phyloP scores from a whole-genome alignment of 2,888 invertebrate genomes.

The Exocentrus adspersus region DNA sequence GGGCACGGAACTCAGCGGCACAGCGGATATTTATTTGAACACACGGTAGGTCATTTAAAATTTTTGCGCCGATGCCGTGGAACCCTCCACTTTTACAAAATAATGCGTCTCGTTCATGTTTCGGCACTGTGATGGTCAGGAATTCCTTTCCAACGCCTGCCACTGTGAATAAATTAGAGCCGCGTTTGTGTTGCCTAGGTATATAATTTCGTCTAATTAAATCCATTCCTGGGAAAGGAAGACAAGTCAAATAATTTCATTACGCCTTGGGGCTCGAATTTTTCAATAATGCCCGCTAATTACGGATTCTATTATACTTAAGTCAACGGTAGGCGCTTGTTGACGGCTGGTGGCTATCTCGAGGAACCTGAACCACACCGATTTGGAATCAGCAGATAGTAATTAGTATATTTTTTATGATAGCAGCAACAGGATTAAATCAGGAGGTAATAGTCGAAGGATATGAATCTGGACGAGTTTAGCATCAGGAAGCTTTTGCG shows the following conservation, averaged over 20 bases:
- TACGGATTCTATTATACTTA: too few species aligned
- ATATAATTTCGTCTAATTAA: conserved; percentile 27
- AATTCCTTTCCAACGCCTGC: conserved; percentile 25
- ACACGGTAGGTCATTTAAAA: conserved; percentile 53
- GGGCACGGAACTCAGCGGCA: conserved; percentile 44
- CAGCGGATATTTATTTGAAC: conserved; percentile 56
- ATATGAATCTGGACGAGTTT: too few species aligned
- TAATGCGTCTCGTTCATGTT: too few species aligned
- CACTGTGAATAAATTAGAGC: conserved; percentile 22
- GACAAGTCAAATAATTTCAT: conserved; percentile 16
- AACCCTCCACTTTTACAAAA: too few species aligned
- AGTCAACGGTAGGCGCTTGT: too few species aligned
- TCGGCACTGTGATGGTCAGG: conserved; percentile 8
- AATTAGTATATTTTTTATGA: too few species aligned
- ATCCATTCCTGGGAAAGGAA: conserved; percentile 18
- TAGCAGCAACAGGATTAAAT: too few species aligned
- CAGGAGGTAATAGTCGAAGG: too few species aligned
- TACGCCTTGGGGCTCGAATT: conserved; percentile 15
- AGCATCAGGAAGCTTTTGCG: too few species aligned
- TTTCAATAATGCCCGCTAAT: conserved; percentile 7
- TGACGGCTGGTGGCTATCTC: too few species aligned
- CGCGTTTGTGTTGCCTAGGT: conserved; percentile 20
- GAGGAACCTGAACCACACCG: too few species aligned
- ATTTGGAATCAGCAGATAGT: too few species aligned
- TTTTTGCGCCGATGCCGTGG: conserved; percentile 10